Evolutionary conservation across 2,797 vertebrate species (phyloP).

Genomic region (Enteromius thamalakanensis): DNA sequence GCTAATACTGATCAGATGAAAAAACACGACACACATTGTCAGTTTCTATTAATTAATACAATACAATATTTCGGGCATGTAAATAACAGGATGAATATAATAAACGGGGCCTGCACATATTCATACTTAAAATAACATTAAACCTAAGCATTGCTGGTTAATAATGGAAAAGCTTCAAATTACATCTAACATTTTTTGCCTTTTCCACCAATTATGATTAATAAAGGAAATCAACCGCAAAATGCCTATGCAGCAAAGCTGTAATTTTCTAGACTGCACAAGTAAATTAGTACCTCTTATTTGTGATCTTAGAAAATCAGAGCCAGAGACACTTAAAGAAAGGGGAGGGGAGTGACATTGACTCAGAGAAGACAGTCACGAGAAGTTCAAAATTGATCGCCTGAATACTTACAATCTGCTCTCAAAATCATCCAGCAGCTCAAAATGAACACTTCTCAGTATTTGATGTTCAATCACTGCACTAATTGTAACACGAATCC

Average conservation of each 20-base stretch:
- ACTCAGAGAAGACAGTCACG: slow-evolving; percentile 16
- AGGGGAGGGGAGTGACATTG: slow-evolving; percentile 23
- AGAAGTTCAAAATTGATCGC: background rate
- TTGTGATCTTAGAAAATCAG: slow-evolving; percentile 19
- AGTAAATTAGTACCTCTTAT: slow-evolving; percentile 4
- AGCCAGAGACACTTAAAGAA: slow-evolving; percentile 24
- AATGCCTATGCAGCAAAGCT: background rate
- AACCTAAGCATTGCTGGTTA: background rate
- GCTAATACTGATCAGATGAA: background rate
- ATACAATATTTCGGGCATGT: background rate
- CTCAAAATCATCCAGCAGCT: slow-evolving; percentile 15
- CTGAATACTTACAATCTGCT: slow-evolving; percentile 31
- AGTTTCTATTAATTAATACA: background rate
- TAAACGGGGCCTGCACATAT: background rate
- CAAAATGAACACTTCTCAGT: background rate
- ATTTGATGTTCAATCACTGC: background rate
- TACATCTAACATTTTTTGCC: background rate
- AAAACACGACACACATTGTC: background rate
- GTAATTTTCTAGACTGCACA: slow-evolving; percentile 3
- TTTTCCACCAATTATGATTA: background rate
- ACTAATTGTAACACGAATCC: background rate
- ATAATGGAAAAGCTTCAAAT: background rate
- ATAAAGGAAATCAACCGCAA: background rate
- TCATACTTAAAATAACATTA: background rate
- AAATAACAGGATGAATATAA: background rate